A percentile compares a stretch with the other conserved stretches of the same genome.
Conservation (phyloP, 2,113 vertebrate species). For the Xiphias gladius region DNA sequence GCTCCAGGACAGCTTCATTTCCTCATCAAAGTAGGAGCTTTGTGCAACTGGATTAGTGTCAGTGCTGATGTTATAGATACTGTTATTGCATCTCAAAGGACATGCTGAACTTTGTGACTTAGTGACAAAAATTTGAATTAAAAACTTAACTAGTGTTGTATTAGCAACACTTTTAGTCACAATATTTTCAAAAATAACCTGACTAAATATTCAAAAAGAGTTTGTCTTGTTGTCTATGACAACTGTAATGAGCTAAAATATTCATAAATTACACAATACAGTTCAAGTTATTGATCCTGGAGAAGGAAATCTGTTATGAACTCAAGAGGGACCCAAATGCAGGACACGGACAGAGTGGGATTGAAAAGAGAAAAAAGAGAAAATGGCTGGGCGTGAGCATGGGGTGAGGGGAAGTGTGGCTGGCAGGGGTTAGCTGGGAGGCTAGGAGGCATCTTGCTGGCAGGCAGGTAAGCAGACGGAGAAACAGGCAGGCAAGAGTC, state of each 20-base stretch:
- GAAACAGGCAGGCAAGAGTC: no score
- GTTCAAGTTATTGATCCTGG: no score
- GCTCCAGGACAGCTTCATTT: slow-evolving; percentile 55
- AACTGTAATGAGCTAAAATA: not conserved
- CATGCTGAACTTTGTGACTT: not conserved
- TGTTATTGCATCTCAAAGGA: slow-evolving; percentile 20
- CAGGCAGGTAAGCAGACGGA: no score
- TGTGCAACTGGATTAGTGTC: slow-evolving; percentile 28
- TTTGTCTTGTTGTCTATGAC: not conserved
- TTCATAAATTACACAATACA: no score
- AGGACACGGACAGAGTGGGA: no score
- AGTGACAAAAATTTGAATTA: not conserved
- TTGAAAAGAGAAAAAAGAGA: no score
- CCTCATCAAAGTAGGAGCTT: slow-evolving; percentile 39
- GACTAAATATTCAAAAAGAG: not conserved
- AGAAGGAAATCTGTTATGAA: no score
- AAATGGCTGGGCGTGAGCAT: no score
- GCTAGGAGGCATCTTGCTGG: no score
- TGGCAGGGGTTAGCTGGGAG: no score
- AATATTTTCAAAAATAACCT: slow-evolving; percentile 1
- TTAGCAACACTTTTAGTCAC: not conserved
- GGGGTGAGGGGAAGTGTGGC: no score
- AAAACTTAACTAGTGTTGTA: not conserved
- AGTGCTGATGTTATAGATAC: slow-evolving; percentile 33
- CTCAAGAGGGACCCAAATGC: no score